Evolutionary conservation across 2,797 vertebrate genomes (phyloP).

Genomic region (Pterois miles): DNA sequence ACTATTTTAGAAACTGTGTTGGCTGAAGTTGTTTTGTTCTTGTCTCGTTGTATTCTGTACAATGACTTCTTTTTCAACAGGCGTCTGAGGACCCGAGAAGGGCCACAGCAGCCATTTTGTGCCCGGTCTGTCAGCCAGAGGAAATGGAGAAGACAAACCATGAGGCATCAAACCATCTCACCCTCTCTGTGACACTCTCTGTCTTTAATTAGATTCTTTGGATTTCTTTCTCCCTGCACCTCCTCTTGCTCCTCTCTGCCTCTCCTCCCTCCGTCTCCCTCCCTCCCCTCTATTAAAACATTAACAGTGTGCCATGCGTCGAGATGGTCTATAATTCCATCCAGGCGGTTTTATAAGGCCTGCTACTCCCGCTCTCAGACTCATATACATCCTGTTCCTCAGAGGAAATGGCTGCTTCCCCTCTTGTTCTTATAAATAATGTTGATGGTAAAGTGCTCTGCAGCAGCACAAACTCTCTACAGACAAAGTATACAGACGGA

Average conservation of each 20-base stretch:
- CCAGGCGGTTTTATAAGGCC: conserved; percentile 36
- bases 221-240: not conserved
- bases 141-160: conserved; percentile 9
- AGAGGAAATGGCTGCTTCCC: conserved; percentile 64
- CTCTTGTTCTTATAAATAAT: conserved; percentile 67
- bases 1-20: too few relatives aligned
- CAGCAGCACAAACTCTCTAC: conserved; percentile 11
- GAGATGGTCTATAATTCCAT: conserved; percentile 51
- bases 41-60: not conserved
- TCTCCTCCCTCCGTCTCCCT: not conserved
- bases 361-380: conserved; percentile 11
- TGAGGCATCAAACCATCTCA: not conserved
- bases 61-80: not conserved
- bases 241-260: too few relatives aligned
- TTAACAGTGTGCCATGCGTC: conserved; percentile 15
- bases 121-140: not conserved
- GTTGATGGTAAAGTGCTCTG: conserved; percentile 64
- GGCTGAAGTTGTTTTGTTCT: not conserved
- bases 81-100: not conserved
- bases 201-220: not conserved
- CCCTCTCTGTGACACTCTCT: not conserved
- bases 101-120: conserved; percentile 4
- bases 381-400: conserved; percentile 61
- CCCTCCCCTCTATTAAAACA: conserved; percentile 41
- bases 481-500: not conserved